These are phyloP conservation scores for Tokudaia muenninki DNA, from an alignment of 2,797 vertebrate species.

Conservation along the genomic window DNA sequence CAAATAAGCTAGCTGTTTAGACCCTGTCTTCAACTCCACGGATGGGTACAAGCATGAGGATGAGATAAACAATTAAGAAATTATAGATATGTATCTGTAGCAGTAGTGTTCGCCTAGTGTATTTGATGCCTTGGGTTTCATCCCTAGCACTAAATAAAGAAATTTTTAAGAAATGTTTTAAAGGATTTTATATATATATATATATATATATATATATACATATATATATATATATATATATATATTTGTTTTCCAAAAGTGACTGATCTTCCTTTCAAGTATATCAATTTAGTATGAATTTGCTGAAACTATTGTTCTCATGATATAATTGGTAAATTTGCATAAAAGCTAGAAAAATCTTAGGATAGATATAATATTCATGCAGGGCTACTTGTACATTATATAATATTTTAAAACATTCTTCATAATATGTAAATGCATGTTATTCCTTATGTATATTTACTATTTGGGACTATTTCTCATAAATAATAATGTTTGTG, in stretches of 20 bases:
- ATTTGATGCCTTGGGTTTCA: neutral
- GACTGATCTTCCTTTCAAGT: neutral
- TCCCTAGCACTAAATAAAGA: neutral
- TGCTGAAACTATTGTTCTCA: neutral
- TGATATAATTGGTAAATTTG: neutral
- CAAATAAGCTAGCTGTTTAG: neutral
- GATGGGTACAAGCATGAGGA: neutral
- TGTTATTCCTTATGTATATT: neutral
- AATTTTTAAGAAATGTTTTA: neutral
- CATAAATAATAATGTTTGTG: neutral
- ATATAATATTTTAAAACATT: neutral
- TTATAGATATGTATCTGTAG: neutral
- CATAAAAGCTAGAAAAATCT: neutral
- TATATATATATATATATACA: too few species aligned
- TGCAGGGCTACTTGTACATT: neutral
- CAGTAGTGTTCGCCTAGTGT: neutral
- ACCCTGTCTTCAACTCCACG: neutral
- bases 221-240: too few species aligned
- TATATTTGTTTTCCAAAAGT: neutral
- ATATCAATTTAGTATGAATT: neutral
- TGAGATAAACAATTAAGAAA: neutral
- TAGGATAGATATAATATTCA: neutral
- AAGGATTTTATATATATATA: too few species aligned
- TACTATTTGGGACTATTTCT: neutral
- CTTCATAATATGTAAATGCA: neutral